Conservation (phyloP, 2,113 vertebrate genomes). For the Prochilodus magdalenae region DNA sequence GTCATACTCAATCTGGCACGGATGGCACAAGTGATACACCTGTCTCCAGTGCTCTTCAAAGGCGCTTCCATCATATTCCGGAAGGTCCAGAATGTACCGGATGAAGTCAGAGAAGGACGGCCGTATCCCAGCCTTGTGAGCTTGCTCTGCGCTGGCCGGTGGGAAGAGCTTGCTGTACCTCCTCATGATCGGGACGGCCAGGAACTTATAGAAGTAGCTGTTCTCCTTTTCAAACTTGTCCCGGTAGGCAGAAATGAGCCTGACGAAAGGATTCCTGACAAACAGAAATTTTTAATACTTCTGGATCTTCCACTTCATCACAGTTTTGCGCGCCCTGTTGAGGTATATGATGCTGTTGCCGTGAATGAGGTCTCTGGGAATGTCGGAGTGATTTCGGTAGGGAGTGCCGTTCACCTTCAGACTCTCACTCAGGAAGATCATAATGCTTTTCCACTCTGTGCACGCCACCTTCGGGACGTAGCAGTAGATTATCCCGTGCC, state of each 20-base stretch:
- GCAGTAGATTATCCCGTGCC: conserved; percentile 90
- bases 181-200: conserved; percentile 84
- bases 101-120: conserved; percentile 90
- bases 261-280: conserved; percentile 91
- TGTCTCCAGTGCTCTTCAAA: conserved; percentile 78
- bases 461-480: conserved; percentile 95
- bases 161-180: conserved; percentile 78
- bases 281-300: conserved; percentile 97
- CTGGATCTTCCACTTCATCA: conserved; percentile 77
- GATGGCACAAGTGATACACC: conserved; percentile 89
- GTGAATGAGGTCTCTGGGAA: conserved; percentile 88
- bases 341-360: conserved; percentile 82
- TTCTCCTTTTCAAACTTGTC: conserved; percentile 94
- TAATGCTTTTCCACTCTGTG: conserved; percentile 95
- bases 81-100: conserved; percentile 86
- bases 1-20: conserved; percentile 92
- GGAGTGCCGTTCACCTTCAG: conserved; percentile 75
- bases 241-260: conserved; percentile 93
- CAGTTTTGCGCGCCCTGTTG: conserved; percentile 80
- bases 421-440: conserved; percentile 89
- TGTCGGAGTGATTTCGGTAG: conserved; percentile 76
- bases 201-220: conserved; percentile 90
- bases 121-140: conserved; percentile 84
- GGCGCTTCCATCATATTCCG: conserved; percentile 61
- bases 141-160: conserved; percentile 83